Evolutionary conservation across 2,113 vertebrate genomes (phyloP).

Genomic region (Callospermophilus lateralis): DNA sequence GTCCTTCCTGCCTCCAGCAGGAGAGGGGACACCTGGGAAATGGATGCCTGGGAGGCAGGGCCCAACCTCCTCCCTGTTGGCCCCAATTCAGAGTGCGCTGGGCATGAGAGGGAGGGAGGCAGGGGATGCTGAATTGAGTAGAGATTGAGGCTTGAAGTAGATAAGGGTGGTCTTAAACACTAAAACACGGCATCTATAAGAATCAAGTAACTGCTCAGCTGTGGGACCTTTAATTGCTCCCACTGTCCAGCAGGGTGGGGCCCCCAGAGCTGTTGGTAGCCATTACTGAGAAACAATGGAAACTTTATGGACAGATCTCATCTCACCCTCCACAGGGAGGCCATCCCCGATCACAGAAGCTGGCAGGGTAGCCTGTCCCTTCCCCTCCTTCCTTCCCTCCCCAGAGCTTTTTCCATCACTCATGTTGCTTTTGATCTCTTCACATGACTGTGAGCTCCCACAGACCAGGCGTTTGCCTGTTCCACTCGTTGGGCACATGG

Average conservation of each 20-base stretch:
- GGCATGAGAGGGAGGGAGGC: neutral
- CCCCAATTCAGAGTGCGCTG: neutral
- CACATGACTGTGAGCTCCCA: too few relatives aligned
- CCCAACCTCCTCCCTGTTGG: too few relatives aligned
- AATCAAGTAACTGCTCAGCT: neutral
- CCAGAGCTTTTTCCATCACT: neutral
- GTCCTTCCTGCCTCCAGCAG: neutral
- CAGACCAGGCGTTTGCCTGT: neutral
- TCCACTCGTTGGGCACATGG: neutral
- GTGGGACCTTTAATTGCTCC: neutral
- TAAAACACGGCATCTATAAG: neutral
- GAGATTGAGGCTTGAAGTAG: neutral
- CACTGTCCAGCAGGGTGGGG: neutral
- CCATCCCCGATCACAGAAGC: too few relatives aligned
- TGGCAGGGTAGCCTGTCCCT: too few relatives aligned
- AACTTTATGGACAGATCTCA: neutral
- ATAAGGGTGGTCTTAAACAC: neutral
- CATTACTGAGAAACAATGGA: neutral
- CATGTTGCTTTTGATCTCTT: neutral
- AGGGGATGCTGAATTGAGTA: neutral
- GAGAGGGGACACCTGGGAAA: neutral
- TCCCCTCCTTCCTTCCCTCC: too few relatives aligned
- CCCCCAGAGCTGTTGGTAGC: too few relatives aligned
- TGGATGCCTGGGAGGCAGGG: neutral
- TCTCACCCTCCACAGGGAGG: neutral